Conservation (phyloP, 2,797 vertebrate species). For the Pseudochirops cupreus region DNA sequence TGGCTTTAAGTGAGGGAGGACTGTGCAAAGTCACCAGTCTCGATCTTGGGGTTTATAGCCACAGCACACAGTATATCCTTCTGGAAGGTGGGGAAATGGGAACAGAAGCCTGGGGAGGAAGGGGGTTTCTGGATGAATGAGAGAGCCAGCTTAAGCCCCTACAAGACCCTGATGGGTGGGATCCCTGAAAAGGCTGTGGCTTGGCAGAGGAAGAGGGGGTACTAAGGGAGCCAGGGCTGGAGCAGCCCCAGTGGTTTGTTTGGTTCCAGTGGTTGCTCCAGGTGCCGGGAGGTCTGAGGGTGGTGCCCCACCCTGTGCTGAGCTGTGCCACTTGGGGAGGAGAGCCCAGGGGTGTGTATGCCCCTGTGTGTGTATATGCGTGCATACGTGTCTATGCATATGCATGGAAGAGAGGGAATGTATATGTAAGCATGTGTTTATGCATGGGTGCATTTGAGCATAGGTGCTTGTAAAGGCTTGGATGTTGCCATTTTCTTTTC, state of each 20-base stretch:
- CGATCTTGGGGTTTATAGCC: too few relatives aligned
- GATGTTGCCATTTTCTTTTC: not conserved
- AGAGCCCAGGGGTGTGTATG: not conserved
- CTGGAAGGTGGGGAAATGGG: not conserved
- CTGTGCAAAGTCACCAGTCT: too few relatives aligned
- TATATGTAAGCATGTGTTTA: not conserved
- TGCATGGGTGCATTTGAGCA: not conserved
- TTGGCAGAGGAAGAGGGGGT: not conserved
- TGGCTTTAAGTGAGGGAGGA: too few relatives aligned
- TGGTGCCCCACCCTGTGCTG: not conserved
- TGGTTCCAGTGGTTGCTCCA: not conserved
- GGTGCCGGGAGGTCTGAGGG: not conserved
- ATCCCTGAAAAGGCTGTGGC: not conserved
- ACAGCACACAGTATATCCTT: accelerated
- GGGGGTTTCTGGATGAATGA: not conserved
- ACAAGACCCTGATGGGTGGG: not conserved
- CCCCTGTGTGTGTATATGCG: not conserved
- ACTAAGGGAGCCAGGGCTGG: not conserved
- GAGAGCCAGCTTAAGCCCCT: accelerated
- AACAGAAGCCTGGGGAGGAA: not conserved
- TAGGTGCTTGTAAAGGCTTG: not conserved
- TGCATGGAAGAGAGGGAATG: not conserved
- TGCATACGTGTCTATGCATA: not conserved
- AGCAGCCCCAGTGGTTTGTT: not conserved
- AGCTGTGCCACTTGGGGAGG: not conserved